Conservation (phyloP, 1,140 invertebrate species). For the Caerostris darwini region DNA sequence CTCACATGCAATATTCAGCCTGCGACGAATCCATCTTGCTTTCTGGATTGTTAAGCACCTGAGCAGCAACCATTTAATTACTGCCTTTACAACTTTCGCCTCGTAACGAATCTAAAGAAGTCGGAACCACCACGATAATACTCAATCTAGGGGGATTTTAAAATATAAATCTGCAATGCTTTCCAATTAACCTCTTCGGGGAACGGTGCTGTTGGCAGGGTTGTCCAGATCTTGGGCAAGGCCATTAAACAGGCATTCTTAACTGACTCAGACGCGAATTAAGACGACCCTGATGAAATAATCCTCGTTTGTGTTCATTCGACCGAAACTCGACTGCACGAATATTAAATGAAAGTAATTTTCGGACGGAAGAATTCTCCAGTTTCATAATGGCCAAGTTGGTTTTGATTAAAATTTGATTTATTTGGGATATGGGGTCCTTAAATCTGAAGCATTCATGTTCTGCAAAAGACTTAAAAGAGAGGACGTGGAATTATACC, state of each 20-base stretch:
- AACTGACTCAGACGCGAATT: background rate
- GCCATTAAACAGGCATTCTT: background rate
- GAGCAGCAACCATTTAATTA: background rate
- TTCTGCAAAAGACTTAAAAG: background rate
- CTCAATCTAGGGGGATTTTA: background rate
- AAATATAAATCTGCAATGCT: background rate
- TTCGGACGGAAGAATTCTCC: background rate
- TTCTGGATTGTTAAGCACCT: background rate
- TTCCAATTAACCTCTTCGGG: background rate
- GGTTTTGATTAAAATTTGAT: conserved; percentile 7
- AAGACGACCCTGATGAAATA: background rate
- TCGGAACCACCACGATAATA: background rate
- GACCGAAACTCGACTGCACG: background rate
- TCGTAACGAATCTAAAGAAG: background rate
- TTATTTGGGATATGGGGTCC: background rate
- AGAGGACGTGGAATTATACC: background rate
- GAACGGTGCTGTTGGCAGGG: too few relatives aligned
- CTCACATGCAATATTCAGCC: too few relatives aligned
- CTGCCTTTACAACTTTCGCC: background rate
- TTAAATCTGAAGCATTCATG: background rate
- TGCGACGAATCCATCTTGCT: background rate
- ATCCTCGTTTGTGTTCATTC: background rate
- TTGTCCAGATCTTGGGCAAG: background rate
- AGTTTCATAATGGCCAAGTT: background rate
- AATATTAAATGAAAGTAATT: background rate